A percentile compares a stretch with the other conserved stretches of the same genome.
phyloP scores from a whole-genome alignment of 2,888 invertebrate species.

The Apodemia duryi region DNA sequence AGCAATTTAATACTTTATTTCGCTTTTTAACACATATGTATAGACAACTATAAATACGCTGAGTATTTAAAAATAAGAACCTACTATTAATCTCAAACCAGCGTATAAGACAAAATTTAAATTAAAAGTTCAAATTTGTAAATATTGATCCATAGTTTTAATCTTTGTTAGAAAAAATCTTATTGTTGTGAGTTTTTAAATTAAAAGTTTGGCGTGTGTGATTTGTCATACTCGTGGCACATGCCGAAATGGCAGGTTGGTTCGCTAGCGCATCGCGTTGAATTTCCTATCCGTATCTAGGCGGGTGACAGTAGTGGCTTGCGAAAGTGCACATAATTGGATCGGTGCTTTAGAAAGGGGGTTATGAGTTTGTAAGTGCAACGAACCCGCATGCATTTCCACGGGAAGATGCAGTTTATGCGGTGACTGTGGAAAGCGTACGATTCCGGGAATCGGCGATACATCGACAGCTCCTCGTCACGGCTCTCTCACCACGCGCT shows the following conservation, averaged over 20 bases:
- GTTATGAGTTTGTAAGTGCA: constrained; percentile 79
- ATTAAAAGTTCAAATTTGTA: no score
- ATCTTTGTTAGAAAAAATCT: background rate
- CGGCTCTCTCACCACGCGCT: constrained; percentile 48
- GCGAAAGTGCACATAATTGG: constrained; percentile 80
- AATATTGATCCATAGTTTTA: background rate
- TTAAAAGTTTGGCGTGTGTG: background rate
- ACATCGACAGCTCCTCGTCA: constrained; percentile 41
- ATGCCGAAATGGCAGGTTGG: constrained; percentile 48
- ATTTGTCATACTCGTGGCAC: constrained; percentile 15
- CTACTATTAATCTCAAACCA: no score
- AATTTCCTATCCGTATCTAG: constrained; percentile 78
- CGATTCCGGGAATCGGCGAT: constrained; percentile 64
- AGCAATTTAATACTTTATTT: no score
- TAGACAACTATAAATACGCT: no score
- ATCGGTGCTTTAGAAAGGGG: constrained; percentile 79
- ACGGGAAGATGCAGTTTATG: constrained; percentile 69
- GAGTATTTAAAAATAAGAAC: no score
- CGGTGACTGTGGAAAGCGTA: constrained; percentile 63
- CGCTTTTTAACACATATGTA: no score
- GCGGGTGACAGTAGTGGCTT: constrained; percentile 77
- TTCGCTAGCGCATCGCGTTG: constrained; percentile 57
- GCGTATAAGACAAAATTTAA: no score
- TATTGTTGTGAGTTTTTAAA: background rate
- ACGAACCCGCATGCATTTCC: constrained; percentile 75